Evolutionary conservation across 2,888 invertebrate species (phyloP), one percentile per base, ranked within the genome.

Genomic region (Philaethria dido): DNA sequence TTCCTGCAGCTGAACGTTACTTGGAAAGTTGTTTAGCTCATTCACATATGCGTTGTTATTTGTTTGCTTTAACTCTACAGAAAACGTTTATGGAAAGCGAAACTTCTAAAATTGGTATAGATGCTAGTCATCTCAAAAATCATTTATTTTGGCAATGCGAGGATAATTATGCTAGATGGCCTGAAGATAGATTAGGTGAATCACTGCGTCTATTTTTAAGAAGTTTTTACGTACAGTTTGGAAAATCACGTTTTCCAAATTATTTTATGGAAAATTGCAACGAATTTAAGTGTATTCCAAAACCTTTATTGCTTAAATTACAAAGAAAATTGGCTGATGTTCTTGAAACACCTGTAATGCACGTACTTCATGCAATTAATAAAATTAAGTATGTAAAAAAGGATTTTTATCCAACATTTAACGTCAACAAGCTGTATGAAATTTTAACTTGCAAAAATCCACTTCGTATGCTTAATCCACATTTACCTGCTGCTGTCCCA

Each of bases 111-210:
- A 89, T 94, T 60, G 95, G 96, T 5, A 87, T 97, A 22, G 94
- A 95, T 16, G 92, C 94, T 0, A 94, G 95, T 69, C 97, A 97
- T 77, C 93, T 97, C 42, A 94, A 96, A 64, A 95, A 94, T 72
- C 94, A 95, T 76, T 83, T 97, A 36, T 96, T 96, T 81, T 96
- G 96, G 95, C 94, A 96, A 85, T 95, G 96, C 74, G 96, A 97
- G 84, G 93, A 94, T 68, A 94, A 95, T 75, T 95, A 93, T 74
- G 93, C 93, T 0, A 94, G 93, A 68, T 97, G 96, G 96, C 94
- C 95, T 0, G 96, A 96, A 79, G 95, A 96, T 78, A 93, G 95
- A 61, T 87, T 96, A 1, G 97, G 97, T 2, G 94, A 94, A 78
- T 94, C 94, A 25, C 78, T 97, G 14, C 82, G 94, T 55, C 82